Base-by-base conservation (phyloP, 2,888 invertebrate genomes). In the Calameuta filiformis region DNA sequence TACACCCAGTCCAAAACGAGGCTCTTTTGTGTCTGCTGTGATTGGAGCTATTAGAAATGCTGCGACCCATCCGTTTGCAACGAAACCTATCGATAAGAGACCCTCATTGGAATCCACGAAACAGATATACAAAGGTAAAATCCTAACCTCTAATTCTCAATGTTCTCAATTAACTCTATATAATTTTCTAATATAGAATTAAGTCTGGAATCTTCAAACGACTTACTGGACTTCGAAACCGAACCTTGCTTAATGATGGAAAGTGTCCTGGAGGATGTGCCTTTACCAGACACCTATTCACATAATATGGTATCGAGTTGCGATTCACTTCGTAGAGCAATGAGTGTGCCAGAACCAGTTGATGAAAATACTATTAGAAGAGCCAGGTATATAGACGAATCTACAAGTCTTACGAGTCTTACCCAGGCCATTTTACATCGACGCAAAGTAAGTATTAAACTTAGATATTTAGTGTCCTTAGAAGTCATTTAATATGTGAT, bases 191-290 rank as follows among this genome's bases (percentile, higher is more conserved):
- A 56, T 56, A 23, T 23, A 95, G 95, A 95, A 81, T 80, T 90
- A 77, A 90, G 88, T 40, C 86, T 87, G 37, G 96, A 96, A 91
- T 96, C 96, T 11, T 90, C 90, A 31, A 95, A 95, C 9, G 96
- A 96, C 87, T 93, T 96, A 90, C 92, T 96, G 68, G 96, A 96
- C 90, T 96, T 96, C 0, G 96, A 96, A 93, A 96, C 96, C 0
- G 96, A 96, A 87, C 96, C 96, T 0, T 96, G 96, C 85, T 92
- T 96, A 34, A 96, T 96, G 94, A 96, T 96, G 93, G 96, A 96
- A 87, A 96, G 95, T 76, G 96, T 94, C 37, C 86, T 94, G 80
- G 95, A 95, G 89, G 95, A 95, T 87, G 95, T 95, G 31, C 92
- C 94, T 40, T 92, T 94, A 81, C 94, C 94, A 1, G 95, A 95